Conservation (phyloP, 2,888 invertebrate genomes). For the Micoletzkya japonica region DNA sequence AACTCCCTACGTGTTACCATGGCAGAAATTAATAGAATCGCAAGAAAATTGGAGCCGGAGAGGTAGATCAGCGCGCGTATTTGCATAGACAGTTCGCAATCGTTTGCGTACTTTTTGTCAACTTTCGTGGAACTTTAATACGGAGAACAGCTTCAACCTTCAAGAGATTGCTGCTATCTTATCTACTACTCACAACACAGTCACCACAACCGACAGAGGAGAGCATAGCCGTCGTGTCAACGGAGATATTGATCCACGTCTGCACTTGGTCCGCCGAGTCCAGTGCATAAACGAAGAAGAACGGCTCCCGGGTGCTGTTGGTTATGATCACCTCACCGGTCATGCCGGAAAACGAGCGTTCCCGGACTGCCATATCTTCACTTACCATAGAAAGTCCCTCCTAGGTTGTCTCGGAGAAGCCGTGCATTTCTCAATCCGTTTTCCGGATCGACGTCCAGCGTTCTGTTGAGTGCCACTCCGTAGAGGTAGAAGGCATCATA, state of each 20-base stretch:
- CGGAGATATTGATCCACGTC: slow-evolving; percentile 8
- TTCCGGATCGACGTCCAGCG: not conserved
- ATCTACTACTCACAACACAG: slow-evolving; percentile 11
- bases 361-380: not conserved
- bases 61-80: no score
- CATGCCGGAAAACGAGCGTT: not conserved
- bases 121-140: no score
- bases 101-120: no score
- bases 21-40: no score
- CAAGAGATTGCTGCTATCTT: no score
- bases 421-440: slow-evolving; percentile 7
- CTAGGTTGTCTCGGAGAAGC: not conserved
- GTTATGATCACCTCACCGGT: slow-evolving; percentile 14
- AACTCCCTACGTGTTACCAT: no score
- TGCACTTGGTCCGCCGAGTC: not conserved
- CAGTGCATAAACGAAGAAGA: slow-evolving; percentile 11
- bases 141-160: no score
- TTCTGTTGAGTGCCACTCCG: slow-evolving; percentile 40
- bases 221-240: not conserved
- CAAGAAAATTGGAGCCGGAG: no score
- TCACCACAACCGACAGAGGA: not conserved
- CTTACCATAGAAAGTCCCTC: slow-evolving; percentile 18
- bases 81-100: no score
- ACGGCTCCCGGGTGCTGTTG: slow-evolving; percentile 10
- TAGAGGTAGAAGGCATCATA: slow-evolving; percentile 55